Conservation (phyloP, 2,888 invertebrate species). For the Ypsolopha scabrella region DNA sequence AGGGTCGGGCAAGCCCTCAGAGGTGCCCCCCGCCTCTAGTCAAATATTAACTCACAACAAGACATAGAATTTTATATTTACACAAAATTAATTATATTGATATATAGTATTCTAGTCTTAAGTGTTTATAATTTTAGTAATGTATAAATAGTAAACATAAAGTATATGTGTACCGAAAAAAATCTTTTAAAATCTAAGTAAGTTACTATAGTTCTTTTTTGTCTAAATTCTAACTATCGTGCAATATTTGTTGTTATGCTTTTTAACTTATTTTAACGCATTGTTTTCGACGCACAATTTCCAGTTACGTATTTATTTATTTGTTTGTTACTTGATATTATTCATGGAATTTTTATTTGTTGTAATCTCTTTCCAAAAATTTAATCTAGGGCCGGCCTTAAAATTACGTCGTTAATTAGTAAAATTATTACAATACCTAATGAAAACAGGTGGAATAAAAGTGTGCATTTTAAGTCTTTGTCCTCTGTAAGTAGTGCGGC, state of each 20-base stretch:
- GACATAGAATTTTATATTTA: conserved; percentile 72
- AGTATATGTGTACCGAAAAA: conserved; percentile 15
- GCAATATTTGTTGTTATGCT: conserved; percentile 63
- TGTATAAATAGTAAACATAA: conserved; percentile 30
- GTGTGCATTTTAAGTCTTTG: background rate
- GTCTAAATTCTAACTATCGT: conserved; percentile 38
- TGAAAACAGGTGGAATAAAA: background rate
- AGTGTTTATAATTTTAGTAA: conserved; percentile 63
- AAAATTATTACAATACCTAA: background rate
- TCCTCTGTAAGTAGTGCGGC: background rate
- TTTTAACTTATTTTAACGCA: conserved; percentile 47
- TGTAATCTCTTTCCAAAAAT: conserved; percentile 4
- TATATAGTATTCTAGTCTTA: conserved; percentile 69
- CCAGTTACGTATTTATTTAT: conserved; percentile 19
- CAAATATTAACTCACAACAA: conserved; percentile 65
- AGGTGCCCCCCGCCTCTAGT: conserved; percentile 58
- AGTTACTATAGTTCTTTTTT: conserved; percentile 38
- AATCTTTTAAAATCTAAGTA: conserved; percentile 28
- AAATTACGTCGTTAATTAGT: background rate
- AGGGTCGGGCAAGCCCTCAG: conserved; percentile 15
- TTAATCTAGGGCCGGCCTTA: conserved; percentile 5
- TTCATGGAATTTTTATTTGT: conserved; percentile 1
- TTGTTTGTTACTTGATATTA: conserved; percentile 25
- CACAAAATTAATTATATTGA: conserved; percentile 69
- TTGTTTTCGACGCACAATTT: conserved; percentile 26